Evolutionary conservation across 1,140 invertebrate genomes (phyloP).

Genomic region (Halictus rubicundus): DNA sequence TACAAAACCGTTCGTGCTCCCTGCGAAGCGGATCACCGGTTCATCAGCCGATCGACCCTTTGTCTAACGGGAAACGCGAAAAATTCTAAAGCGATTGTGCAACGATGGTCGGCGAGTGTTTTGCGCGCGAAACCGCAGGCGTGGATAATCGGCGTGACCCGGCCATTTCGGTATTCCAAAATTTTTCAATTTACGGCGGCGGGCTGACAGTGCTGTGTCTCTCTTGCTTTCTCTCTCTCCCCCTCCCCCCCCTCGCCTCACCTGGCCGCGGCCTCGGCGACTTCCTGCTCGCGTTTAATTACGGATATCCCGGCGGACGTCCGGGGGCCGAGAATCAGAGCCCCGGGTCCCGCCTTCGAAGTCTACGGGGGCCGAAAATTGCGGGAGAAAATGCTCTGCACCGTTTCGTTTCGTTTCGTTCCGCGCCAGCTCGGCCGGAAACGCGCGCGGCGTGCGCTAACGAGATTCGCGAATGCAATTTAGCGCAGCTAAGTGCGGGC

Average conservation of each 20-base stretch:
- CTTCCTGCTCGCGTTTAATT: constrained; percentile 42
- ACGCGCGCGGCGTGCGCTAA: constrained; percentile 43
- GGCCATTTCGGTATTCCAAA: constrained; percentile 32
- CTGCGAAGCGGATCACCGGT: not conserved
- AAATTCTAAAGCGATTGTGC: not conserved
- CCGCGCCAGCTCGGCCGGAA: constrained; percentile 11
- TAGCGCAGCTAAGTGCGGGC: constrained; percentile 61
- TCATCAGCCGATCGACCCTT: constrained; percentile 23
- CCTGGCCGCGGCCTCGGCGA: not conserved
- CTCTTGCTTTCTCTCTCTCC: not conserved
- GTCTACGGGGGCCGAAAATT: constrained; percentile 39
- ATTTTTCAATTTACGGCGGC: constrained; percentile 44
- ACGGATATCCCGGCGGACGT: constrained; percentile 36
- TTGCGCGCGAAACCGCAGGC: constrained; percentile 33
- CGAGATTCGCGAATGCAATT: constrained; percentile 66
- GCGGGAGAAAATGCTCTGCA: constrained; percentile 1
- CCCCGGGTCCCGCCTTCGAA: constrained; percentile 24
- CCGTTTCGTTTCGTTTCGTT: not conserved
- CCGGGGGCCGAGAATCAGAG: constrained; percentile 19
- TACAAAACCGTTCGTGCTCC: not conserved
- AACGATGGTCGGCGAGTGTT: constrained; percentile 7
- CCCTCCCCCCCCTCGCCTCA: not conserved
- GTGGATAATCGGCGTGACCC: constrained; percentile 36
- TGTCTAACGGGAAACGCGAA: not conserved
- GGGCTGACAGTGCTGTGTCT: not conserved